These are phyloP conservation scores for Mallotus villosus DNA, from an alignment of 2,797 vertebrate genomes.

Conservation along the genomic window DNA sequence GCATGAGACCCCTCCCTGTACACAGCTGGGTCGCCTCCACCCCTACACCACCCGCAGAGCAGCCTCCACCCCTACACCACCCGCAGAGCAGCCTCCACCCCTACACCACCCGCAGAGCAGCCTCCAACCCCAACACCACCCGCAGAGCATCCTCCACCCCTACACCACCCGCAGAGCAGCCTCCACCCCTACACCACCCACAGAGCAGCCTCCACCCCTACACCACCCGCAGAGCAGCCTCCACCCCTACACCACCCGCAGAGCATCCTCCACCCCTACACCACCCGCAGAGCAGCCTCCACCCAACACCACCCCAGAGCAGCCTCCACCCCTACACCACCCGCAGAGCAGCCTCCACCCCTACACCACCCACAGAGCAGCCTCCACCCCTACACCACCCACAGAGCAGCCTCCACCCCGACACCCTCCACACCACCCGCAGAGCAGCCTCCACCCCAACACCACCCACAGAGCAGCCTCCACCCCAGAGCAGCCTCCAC, in stretches of 20 bases:
- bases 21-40: background rate
- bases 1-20: background rate
- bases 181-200: too few species aligned
- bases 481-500: constrained; percentile 19
- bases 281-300: constrained; percentile 55
- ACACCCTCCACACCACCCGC: constrained; percentile 37
- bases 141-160: too few species aligned
- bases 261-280: too few species aligned
- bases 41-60: too few species aligned
- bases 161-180: too few species aligned
- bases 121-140: constrained; percentile 25
- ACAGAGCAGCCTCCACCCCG: too few species aligned
- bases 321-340: background rate
- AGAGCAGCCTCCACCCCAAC: constrained; percentile 40
- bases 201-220: too few species aligned
- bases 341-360: too few species aligned
- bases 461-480: too few species aligned
- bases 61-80: constrained; percentile 14
- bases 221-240: constrained; percentile 50
- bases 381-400: background rate
- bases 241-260: too few species aligned
- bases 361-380: constrained; percentile 48
- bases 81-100: constrained; percentile 45
- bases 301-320: too few species aligned
- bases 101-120: too few species aligned